Evolutionary conservation across 1,140 invertebrate species (phyloP).

Genomic region (Portunus trituberculatus): DNA sequence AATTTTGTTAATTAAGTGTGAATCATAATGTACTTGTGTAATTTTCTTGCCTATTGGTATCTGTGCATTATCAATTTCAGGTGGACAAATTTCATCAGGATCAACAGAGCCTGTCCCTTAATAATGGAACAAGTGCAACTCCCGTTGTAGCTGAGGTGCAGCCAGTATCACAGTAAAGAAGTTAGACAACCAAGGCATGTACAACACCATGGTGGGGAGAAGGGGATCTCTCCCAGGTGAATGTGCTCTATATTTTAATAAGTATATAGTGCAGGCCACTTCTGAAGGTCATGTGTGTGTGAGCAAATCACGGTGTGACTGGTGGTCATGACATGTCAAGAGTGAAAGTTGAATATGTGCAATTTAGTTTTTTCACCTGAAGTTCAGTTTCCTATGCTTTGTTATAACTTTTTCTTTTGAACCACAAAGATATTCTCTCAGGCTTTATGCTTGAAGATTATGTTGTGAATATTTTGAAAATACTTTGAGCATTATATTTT

Average conservation of each 20-base stretch:
- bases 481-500: neutral
- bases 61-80: constrained; percentile 3
- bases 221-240: constrained; percentile 46
- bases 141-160: constrained; percentile 66
- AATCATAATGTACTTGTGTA: neutral
- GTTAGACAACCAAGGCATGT: constrained; percentile 27
- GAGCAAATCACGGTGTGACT: constrained; percentile 49
- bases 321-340: constrained; percentile 32
- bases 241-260: constrained; percentile 55
- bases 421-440: neutral
- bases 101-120: constrained; percentile 62
- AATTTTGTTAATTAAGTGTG: no score
- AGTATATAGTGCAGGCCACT: constrained; percentile 64
- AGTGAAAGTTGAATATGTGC: constrained; percentile 49
- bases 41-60: neutral
- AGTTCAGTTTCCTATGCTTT: neutral
- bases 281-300: constrained; percentile 55
- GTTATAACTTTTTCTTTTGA: neutral
- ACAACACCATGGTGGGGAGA: constrained; percentile 57
- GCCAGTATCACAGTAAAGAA: constrained; percentile 67
- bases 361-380: constrained; percentile 55
- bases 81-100: constrained; percentile 72
- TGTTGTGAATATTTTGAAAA: neutral
- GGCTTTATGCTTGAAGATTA: neutral
- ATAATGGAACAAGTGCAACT: constrained; percentile 68